phyloP scores from a whole-genome alignment of 1,140 invertebrate species.

The Drosophila nannoptera region DNA sequence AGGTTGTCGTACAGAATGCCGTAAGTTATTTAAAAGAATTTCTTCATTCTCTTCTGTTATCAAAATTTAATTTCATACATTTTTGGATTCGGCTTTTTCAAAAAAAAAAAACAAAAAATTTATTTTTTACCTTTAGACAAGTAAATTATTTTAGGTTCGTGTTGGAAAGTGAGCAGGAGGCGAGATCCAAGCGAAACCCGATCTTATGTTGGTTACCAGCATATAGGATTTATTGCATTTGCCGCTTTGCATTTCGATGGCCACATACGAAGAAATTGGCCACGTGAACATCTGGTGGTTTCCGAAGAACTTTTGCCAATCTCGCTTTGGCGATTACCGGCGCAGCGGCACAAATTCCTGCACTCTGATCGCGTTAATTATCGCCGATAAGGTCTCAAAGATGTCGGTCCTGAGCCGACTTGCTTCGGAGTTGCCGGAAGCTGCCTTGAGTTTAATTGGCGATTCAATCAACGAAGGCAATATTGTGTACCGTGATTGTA shows the following conservation, averaged over 20 bases:
- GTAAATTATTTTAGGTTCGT: background rate
- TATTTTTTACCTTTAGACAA: background rate
- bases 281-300: constrained; percentile 57
- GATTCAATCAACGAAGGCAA: constrained; percentile 51
- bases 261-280: constrained; percentile 20
- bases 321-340: constrained; percentile 33
- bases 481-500: constrained; percentile 27
- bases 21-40: background rate
- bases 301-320: constrained; percentile 44
- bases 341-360: constrained; percentile 48
- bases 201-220: too few species aligned
- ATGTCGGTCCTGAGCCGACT: background rate
- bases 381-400: constrained; percentile 42
- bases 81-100: background rate
- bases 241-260: constrained; percentile 13
- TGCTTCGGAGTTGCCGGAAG: constrained; percentile 12
- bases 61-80: constrained; percentile 10
- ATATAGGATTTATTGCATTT: too few species aligned
- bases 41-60: background rate
- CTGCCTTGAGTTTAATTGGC: constrained; percentile 30
- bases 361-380: constrained; percentile 44
- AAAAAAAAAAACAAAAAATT: background rate
- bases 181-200: background rate
- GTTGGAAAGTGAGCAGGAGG: background rate
- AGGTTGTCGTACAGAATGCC: background rate